Evolutionary conservation across 2,797 vertebrate species (phyloP).

Genomic region (Xenops minutus): DNA sequence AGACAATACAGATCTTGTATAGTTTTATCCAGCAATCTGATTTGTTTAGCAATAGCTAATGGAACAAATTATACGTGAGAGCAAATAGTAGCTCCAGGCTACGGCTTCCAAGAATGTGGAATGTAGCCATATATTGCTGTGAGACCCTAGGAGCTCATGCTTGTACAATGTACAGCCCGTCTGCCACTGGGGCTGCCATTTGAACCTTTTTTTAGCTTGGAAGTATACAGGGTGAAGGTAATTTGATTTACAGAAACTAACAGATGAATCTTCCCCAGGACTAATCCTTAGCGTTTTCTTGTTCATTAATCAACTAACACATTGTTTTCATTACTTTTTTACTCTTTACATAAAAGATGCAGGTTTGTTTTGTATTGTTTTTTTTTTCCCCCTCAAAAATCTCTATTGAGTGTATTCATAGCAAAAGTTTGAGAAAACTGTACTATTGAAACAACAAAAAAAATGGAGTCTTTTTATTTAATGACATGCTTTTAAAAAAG

Average conservation of each 20-base stretch:
- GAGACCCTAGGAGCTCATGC: not conserved
- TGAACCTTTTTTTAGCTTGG: fast-evolving
- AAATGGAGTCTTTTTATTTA: not conserved
- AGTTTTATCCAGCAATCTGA: not conserved
- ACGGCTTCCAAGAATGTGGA: not conserved
- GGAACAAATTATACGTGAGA: not conserved
- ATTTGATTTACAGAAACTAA: not conserved
- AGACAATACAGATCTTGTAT: not conserved
- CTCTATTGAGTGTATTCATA: not conserved
- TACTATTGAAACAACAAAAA: not conserved
- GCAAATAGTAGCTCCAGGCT: not conserved
- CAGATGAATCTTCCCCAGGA: not conserved
- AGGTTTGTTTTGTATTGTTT: not conserved
- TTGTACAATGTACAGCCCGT: not conserved
- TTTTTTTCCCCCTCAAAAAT: fast-evolving
- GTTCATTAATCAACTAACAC: not conserved
- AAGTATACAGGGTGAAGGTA: not conserved
- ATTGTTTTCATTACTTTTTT: not conserved
- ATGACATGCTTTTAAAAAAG: not conserved
- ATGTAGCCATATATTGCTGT: not conserved
- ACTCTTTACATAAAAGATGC: not conserved
- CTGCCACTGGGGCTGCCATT: not conserved
- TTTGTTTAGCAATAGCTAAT: not conserved
- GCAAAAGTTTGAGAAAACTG: not conserved
- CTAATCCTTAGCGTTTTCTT: not conserved